A percentile compares a stretch with the other conserved stretches of the same genome.
Conservation (phyloP, 2,113 vertebrate genomes). For the Macroglossus sobrinus region DNA sequence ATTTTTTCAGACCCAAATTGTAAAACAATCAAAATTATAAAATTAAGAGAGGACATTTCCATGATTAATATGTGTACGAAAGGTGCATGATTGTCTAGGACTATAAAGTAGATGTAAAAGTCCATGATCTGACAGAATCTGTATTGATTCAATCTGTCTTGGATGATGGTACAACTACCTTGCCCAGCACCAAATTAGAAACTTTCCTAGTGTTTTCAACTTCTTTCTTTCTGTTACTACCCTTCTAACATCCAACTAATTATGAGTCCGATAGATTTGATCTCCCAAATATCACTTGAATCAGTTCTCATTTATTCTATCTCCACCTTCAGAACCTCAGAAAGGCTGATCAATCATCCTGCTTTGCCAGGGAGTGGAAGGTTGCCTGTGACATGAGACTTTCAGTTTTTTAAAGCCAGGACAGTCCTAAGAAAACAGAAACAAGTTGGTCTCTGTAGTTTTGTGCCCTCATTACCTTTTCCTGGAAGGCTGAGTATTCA, state of each 20-base stretch:
- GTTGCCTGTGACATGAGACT: neutral
- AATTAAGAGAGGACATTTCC: neutral
- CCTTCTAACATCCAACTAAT: neutral
- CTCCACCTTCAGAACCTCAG: neutral
- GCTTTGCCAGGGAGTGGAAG: neutral
- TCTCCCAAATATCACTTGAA: neutral
- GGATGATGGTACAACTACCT: neutral
- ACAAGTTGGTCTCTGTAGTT: neutral
- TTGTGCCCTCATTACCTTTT: neutral
- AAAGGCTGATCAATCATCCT: neutral
- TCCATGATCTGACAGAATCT: neutral
- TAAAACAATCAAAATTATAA: neutral
- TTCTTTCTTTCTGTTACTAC: neutral
- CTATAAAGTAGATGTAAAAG: neutral
- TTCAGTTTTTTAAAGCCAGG: neutral
- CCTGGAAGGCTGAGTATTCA: neutral
- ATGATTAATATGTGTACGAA: neutral
- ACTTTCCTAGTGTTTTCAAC: neutral
- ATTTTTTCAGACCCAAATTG: neutral
- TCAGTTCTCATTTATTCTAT: neutral
- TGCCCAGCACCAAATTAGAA: neutral
- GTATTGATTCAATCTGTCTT: neutral
- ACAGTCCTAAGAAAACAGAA: neutral
- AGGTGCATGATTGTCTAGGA: neutral
- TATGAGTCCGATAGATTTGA: neutral